phyloP scores from a whole-genome alignment of 2,797 vertebrate genomes.

The Pseudomugil tenellus region DNA sequence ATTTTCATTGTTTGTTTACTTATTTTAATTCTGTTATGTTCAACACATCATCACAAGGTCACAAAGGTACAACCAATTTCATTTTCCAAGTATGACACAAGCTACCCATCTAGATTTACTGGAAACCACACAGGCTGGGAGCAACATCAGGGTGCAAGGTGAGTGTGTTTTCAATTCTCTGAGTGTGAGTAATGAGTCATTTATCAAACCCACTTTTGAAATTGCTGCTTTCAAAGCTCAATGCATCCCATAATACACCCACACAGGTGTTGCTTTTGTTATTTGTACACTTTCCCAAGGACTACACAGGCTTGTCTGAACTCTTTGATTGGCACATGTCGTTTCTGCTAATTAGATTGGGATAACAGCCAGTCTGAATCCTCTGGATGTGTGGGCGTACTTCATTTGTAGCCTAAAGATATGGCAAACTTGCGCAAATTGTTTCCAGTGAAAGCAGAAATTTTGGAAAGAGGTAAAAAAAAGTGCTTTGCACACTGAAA shows the following conservation, averaged over 20 bases:
- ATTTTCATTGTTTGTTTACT: conserved; percentile 72
- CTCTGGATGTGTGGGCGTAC: not conserved
- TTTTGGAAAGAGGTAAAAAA: not conserved
- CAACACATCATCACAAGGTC: conserved; percentile 88
- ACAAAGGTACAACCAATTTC: conserved; percentile 87
- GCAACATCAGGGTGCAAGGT: conserved; percentile 48
- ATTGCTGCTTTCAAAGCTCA: not conserved
- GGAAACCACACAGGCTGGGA: conserved; percentile 77
- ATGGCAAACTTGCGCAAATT: not conserved
- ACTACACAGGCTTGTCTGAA: not conserved
- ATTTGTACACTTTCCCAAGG: too few relatives aligned
- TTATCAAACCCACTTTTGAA: not conserved
- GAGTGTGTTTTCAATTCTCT: conserved; percentile 41
- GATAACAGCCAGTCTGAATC: not conserved
- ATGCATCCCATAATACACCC: not conserved
- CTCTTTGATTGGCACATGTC: not conserved
- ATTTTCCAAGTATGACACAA: conserved; percentile 84
- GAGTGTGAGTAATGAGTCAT: not conserved
- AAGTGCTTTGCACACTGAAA: not conserved
- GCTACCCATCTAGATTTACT: conserved; percentile 82
- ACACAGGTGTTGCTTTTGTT: not conserved
- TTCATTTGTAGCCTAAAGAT: not conserved
- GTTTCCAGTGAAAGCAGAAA: not conserved
- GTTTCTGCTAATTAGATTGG: not conserved
- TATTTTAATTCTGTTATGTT: conserved; percentile 78